Evolutionary conservation across 2,797 vertebrate genomes (phyloP), one percentile per base, ranked within the genome.

Genomic region (Botia almorhae): DNA sequence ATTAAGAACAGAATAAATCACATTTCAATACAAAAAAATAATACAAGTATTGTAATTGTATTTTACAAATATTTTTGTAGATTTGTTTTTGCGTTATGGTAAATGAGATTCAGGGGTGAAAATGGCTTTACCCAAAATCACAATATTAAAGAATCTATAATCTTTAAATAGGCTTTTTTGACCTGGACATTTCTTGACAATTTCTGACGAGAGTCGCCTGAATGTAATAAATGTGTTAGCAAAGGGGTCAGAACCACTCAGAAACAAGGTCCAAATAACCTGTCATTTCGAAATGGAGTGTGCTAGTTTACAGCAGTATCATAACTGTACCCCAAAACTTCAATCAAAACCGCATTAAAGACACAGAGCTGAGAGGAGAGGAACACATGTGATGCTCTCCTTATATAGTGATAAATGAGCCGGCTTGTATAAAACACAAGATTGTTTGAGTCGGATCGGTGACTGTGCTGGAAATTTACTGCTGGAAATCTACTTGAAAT

Each of bases 401-500:
- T 55, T 67, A 60, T 36, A 71, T 16, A 10, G 50, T 7, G 39
- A 23, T 65, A 33, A 73, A 60, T 69, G 69, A 61, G 36, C 33
- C 1, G 39, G 39, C 39, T 39, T 39, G 7, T 6, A 6, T 39
- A n/a, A 39, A 39, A 39, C 39, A 39, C 39, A 5, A 39, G 2
- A 6, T 8, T 29, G 33, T 77, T 64, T 69, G 33, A 14, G 19
- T 23, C 23, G 33, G 51, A 56, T 7, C 53, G 2, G 5, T 16
- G 39, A 13, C 68, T 56, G n/a, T 23, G 74, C 74, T 43, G n/a
- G n/a, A n/a, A n/a, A n/a, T n/a, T n/a, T n/a, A n/a, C n/a, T n/a
- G n/a, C n/a, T n/a, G 74, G 75, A 61, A 84, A 8, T 75, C 61
- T 74, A 87, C 81, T 85, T 83, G 67, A 83, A 64, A 75, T 39